These are phyloP conservation scores for Pristis pectinata DNA, from an alignment of 2,797 vertebrate species.

Conservation along the genomic window DNA sequence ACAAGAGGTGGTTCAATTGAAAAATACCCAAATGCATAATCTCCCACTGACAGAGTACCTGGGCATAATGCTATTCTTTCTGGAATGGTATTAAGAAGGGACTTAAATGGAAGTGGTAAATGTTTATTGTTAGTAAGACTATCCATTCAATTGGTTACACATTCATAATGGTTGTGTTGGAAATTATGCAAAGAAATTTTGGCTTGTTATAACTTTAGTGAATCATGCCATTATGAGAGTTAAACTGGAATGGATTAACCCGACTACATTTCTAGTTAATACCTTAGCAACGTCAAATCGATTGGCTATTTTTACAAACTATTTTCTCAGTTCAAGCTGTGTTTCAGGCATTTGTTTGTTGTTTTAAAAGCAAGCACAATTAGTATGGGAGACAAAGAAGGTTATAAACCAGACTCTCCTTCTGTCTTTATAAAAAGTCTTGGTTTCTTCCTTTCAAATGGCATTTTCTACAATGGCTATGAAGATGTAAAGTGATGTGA, in stretches of 20 bases:
- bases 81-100: neutral
- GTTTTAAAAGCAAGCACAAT: neutral
- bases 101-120: neutral
- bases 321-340: slow-evolving; percentile 15
- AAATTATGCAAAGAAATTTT: slow-evolving; percentile 18
- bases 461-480: neutral
- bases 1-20: neutral
- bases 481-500: slow-evolving; percentile 10
- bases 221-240: neutral
- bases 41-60: neutral
- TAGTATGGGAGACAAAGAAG: neutral
- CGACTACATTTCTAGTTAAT: neutral
- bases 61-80: neutral
- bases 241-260: neutral
- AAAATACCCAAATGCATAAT: neutral
- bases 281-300: neutral
- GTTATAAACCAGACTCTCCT: neutral
- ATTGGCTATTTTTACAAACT: neutral
- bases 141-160: neutral
- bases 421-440: neutral
- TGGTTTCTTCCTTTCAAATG: slow-evolving; percentile 16
- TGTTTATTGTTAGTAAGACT: neutral
- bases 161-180: neutral
- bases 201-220: slow-evolving; percentile 18
- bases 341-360: neutral